phyloP scores from a whole-genome alignment of 2,888 invertebrate genomes.

The Acleris emargana region DNA sequence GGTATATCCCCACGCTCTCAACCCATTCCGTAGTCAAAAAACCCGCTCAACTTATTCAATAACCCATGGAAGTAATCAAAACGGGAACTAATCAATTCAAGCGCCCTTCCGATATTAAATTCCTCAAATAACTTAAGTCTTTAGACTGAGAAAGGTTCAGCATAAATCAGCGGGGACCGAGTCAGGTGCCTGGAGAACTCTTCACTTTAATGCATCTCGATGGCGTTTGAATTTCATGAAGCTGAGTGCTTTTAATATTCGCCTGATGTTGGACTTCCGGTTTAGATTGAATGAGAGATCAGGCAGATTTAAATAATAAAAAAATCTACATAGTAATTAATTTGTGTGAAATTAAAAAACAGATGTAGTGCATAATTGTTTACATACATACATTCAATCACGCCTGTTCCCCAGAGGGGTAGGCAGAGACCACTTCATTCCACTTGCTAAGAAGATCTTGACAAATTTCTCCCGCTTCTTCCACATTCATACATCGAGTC shows the following conservation, averaged over 20 bases:
- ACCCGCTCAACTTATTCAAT: slow-evolving; percentile 31
- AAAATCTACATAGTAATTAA: too few relatives aligned
- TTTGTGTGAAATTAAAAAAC: too few relatives aligned
- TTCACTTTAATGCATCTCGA: slow-evolving; percentile 61
- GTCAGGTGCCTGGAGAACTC: slow-evolving; percentile 41
- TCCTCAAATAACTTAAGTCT: slow-evolving; percentile 34
- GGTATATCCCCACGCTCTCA: background rate
- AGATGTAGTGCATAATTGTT: too few relatives aligned
- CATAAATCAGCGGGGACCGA: slow-evolving; percentile 53
- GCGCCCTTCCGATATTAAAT: slow-evolving; percentile 30
- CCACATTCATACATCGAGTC: too few relatives aligned
- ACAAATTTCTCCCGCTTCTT: too few relatives aligned
- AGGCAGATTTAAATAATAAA: too few relatives aligned
- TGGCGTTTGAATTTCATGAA: slow-evolving; percentile 62
- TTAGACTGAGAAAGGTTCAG: slow-evolving; percentile 51
- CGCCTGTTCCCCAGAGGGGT: too few relatives aligned
- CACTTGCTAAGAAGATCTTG: too few relatives aligned
- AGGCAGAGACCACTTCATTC: too few relatives aligned
- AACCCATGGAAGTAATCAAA: slow-evolving; percentile 17
- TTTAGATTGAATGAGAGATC: background rate
- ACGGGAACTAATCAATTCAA: slow-evolving; percentile 5
- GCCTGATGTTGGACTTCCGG: background rate
- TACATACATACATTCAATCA: too few relatives aligned
- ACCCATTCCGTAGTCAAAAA: slow-evolving; percentile 19
- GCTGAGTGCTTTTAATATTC: slow-evolving; percentile 36